phyloP scores from a whole-genome alignment of 1,140 invertebrate genomes.

The Drosophila pseudoananassae region DNA sequence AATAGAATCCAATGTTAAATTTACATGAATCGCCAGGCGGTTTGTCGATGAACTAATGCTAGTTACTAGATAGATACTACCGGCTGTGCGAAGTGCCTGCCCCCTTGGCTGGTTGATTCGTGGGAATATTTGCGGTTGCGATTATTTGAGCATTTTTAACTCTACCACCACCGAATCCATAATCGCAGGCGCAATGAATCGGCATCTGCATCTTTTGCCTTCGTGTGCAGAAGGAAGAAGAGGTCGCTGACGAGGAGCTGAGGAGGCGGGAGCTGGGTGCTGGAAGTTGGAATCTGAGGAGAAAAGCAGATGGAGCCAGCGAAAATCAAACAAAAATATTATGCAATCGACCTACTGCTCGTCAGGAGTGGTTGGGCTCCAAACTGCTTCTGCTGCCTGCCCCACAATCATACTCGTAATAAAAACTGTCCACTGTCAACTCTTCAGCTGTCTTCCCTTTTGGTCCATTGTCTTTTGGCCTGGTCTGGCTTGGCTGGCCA shows the following conservation, averaged over 20 bases:
- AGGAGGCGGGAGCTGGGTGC: neutral
- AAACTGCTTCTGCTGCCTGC: conserved; percentile 37
- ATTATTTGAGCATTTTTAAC: conserved; percentile 73
- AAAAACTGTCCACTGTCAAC: conserved; percentile 79
- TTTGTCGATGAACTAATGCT: conserved; percentile 44
- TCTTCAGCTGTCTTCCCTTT: conserved; percentile 59
- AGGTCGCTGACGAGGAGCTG: conserved; percentile 4
- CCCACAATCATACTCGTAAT: conserved; percentile 66
- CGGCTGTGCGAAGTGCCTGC: conserved; percentile 11
- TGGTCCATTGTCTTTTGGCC: conserved; percentile 28
- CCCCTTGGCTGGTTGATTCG: conserved; percentile 41
- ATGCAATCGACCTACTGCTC: conserved; percentile 27
- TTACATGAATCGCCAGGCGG: conserved; percentile 52
- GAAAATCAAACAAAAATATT: conserved; percentile 48
- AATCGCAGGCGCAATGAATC: conserved; percentile 71
- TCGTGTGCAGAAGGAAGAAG: conserved; percentile 44
- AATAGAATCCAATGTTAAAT: conserved; percentile 74
- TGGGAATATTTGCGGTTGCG: conserved; percentile 72
- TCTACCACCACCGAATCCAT: conserved; percentile 62
- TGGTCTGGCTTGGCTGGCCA: conserved; percentile 15
- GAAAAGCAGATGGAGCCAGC: conserved; percentile 20
- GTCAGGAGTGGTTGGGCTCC: conserved; percentile 38
- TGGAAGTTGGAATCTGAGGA: neutral
- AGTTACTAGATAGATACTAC: conserved; percentile 36
- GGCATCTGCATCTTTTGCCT: conserved; percentile 54